These are phyloP conservation scores for Amaurobius ferox DNA, from an alignment of 2,888 invertebrate genomes.

Conservation along the genomic window DNA sequence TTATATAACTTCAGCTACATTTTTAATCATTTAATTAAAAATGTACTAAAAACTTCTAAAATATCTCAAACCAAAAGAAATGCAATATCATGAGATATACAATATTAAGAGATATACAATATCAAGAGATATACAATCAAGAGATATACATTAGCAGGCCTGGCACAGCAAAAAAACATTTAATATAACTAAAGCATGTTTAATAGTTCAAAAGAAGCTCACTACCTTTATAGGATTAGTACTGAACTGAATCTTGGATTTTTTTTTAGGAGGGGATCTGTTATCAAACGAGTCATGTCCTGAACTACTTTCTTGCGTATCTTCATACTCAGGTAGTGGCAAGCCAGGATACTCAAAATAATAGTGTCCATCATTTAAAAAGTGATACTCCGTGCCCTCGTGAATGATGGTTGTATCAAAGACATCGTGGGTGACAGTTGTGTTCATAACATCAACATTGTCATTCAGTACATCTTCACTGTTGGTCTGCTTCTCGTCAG, in stretches of 20 bases:
- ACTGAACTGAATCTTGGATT: conserved; percentile 86
- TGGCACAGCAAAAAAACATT: no score
- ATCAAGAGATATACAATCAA: no score
- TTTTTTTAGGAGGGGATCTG: conserved; percentile 80
- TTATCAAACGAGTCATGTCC: conserved; percentile 17
- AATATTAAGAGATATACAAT: no score
- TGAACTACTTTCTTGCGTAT: conserved; percentile 79
- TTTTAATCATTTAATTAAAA: no score
- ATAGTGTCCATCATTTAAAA: conserved; percentile 94
- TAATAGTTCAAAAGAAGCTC: no score
- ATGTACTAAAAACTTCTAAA: no score
- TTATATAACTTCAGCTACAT: no score
- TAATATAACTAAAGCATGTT: no score
- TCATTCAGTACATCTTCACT: conserved; percentile 7
- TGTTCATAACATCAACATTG: not conserved
- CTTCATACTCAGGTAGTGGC: conserved; percentile 83
- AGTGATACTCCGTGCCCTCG: conserved; percentile 77
- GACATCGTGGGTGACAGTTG: conserved; percentile 6
- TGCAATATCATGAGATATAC: no score
- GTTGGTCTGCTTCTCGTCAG: conserved; percentile 75
- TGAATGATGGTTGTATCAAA: conserved; percentile 59
- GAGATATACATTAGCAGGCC: no score
- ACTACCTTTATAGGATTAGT: conserved; percentile 85
- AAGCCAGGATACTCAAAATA: conserved; percentile 86
- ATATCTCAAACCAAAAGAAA: no score